Conservation (phyloP, 2,797 vertebrate genomes). For the Chiloscyllium punctatum region DNA sequence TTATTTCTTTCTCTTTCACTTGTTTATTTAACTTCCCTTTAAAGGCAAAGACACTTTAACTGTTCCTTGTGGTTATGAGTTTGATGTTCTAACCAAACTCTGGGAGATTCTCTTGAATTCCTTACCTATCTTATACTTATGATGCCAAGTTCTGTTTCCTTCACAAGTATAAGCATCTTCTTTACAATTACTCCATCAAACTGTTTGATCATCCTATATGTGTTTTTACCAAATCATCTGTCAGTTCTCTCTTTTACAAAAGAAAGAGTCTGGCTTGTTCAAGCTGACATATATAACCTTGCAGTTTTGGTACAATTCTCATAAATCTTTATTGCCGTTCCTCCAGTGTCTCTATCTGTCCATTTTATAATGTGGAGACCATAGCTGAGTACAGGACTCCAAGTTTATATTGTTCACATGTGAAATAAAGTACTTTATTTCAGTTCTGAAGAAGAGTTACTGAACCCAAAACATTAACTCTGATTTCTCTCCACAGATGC, state of each 20-base stretch:
- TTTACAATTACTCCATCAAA: neutral
- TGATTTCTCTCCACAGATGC: no score
- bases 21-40: neutral
- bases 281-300: neutral
- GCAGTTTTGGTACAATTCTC: neutral
- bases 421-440: no score
- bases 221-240: neutral
- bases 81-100: neutral
- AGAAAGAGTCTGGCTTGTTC: neutral
- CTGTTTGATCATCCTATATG: neutral
- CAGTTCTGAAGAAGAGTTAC: no score
- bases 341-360: neutral
- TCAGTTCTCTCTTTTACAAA: neutral
- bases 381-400: neutral
- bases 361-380: neutral
- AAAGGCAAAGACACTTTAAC: neutral
- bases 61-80: neutral
- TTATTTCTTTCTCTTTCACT: no score
- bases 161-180: neutral
- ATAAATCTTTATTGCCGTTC: neutral
- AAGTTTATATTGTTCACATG: neutral
- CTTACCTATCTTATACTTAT: neutral
- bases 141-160: no score
- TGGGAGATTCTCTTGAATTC: neutral
- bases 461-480: no score